Evolutionary conservation across 2,113 vertebrate species (phyloP), one percentile per base, ranked within the genome.

Genomic region (Zootoca vivipara): DNA sequence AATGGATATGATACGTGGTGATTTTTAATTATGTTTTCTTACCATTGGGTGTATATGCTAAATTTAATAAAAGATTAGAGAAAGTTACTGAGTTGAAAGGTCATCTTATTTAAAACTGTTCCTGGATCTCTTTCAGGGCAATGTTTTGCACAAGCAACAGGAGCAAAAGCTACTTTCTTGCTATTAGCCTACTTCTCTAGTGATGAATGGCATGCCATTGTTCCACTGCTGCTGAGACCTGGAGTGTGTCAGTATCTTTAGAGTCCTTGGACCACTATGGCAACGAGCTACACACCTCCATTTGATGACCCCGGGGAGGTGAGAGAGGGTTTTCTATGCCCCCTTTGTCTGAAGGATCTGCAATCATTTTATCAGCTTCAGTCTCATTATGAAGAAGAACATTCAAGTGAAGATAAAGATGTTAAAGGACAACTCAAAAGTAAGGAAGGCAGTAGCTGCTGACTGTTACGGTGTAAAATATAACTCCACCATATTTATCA

Each of bases 281-380:
- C 99, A 4, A 96, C 98, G 78, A 95, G 97, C 91, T 98, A 97
- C 72, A 93, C 96, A 0, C 91, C 97, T 33, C 96, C 98, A 13
- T 97, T 99, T 80, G 99, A 98, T 46, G 98, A 97, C 88, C 95
- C 98, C 4, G 97, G 96, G 2, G 98, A 98, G 46, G 97, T 99
- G 93, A 96, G 99, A 85, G 99, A 99, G 89, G 99, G 99, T 40
- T 99, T 99, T 77, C 95, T 99, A 9, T 99, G 99, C 91, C 99
- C 99, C 0, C 95, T 99, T 22, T 99, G 99, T 94, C 94, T 98
- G 70, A 99, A 99, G 96, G 99, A 99, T 90, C 97, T 99, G 3
- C 99, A 99, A 94, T 98, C 99, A 0, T 98, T 99, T 91, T 97
- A 98, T 87, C 99, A 99, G 92, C 98, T 99, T 1, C 98, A 98